Evolutionary conservation across 2,113 vertebrate species (phyloP), one percentile per base, ranked within the genome.

Genomic region (Hippopotamus amphibius): DNA sequence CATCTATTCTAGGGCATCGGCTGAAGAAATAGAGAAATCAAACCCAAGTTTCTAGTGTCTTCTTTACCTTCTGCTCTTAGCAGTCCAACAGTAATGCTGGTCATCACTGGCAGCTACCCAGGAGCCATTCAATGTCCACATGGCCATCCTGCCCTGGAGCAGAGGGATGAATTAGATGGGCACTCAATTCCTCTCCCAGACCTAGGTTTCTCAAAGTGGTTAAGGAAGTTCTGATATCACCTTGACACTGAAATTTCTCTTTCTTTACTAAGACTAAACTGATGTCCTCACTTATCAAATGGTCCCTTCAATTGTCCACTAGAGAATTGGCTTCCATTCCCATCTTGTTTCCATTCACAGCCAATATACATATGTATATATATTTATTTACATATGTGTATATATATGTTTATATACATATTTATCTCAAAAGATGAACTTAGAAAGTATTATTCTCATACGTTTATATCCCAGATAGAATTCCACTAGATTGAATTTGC

Each of bases 401-500:
- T 57, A 57, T 6, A 19, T 55, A 55, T 55, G 53, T 55, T 37
- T 37, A 37, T 37, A 37, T 37, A 37, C 37, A 55, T 55, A 55
- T 19, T 55, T 55, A 55, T 55, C 55, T 79, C 50, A 87, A 43
- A 46, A 76, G 41, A 46, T 28, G 33, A 87, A 17, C 17, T 63
- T 76, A 68, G 71, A 81, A 84, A 81, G 86, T 93, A 82, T 93
- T 86, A 68, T 89, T 92, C 74, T 92, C 81, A 46, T 43, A 84
- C 76, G 22, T 81, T 69, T 53, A 8, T n/a, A 68, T 4, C 33
- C 37, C 19, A 80, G 76, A 55, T 12, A 95, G 82, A n/a, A 55
- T 66, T 88, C 48, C 22, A 48, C 71, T 48, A 9, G 92, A 57
- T 57, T 89, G 17, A 6, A 53, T 69, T 84, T 66, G 66, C 16